These are phyloP conservation scores for Molossus alvarezi DNA, from an alignment of 2,797 vertebrate species.

Conservation along the genomic window DNA sequence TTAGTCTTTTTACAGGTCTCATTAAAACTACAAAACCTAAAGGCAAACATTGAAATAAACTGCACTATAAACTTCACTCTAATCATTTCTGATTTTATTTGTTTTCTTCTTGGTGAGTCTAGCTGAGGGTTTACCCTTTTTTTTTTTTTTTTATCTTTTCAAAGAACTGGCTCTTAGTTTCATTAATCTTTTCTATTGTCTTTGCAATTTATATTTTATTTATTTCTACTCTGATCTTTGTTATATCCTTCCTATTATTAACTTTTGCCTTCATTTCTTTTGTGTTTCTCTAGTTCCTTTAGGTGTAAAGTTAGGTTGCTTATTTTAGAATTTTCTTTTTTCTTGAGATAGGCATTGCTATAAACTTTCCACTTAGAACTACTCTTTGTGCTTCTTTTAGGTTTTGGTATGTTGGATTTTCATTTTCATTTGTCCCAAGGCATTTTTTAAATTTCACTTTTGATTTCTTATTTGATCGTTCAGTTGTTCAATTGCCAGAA, in stretches of 20 bases:
- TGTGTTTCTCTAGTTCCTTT: neutral
- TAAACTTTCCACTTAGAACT: neutral
- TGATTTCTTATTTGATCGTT: neutral
- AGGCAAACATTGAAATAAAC: neutral
- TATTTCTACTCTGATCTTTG: neutral
- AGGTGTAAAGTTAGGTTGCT: neutral
- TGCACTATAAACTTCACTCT: neutral
- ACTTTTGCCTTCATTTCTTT: neutral
- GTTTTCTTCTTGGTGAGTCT: neutral
- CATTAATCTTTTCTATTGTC: neutral
- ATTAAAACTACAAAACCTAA: neutral
- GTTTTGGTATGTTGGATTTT: neutral
- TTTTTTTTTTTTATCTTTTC: neutral
- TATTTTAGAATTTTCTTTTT: slow-evolving; percentile 6
- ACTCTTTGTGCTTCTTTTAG: neutral
- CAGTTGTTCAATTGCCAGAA: neutral
- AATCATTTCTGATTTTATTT: neutral
- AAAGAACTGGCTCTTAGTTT: neutral
- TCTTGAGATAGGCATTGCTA: neutral
- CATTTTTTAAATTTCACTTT: neutral
- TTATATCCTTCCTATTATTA: neutral
- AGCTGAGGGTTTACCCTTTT: neutral
- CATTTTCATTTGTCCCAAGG: neutral
- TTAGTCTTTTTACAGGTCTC: neutral
- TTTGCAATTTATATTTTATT: neutral